These are phyloP conservation scores for Deroplatys truncata DNA, from an alignment of 2,888 invertebrate species.

Conservation along the genomic window DNA sequence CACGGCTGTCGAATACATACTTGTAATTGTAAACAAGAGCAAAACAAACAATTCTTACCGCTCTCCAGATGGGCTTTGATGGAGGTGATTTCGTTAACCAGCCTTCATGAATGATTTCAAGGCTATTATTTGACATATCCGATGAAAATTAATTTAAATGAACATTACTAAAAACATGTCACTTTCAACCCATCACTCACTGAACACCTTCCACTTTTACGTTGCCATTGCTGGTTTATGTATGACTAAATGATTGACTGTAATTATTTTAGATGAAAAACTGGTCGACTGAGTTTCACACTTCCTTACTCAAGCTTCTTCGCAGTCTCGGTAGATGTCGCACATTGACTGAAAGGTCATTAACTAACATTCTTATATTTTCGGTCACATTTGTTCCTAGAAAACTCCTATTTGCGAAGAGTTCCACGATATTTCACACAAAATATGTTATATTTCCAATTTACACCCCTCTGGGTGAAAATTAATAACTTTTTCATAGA, in stretches of 20 bases:
- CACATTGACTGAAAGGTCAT: background rate
- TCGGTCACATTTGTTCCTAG: too few relatives aligned
- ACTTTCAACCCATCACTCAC: constrained; percentile 2
- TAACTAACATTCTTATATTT: too few relatives aligned
- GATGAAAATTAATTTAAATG: constrained; percentile 2
- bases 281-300: background rate
- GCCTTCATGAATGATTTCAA: constrained; percentile 81
- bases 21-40: background rate
- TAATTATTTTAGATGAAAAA: background rate
- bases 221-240: constrained; percentile 14
- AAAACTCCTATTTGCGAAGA: too few relatives aligned
- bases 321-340: background rate
- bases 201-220: background rate
- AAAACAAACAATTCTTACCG: constrained; percentile 63
- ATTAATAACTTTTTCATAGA: background rate
- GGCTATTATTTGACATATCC: constrained; percentile 48
- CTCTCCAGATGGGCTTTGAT: constrained; percentile 85
- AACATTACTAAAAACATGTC: background rate
- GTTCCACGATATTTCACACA: too few relatives aligned
- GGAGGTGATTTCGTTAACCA: constrained; percentile 96
- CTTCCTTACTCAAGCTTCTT: background rate
- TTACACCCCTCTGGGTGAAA: too few relatives aligned
- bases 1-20: background rate
- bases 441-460: too few relatives aligned
- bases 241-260: constrained; percentile 10